Evolutionary conservation across 2,113 vertebrate species (phyloP).

Genomic region (Globicephala melas): DNA sequence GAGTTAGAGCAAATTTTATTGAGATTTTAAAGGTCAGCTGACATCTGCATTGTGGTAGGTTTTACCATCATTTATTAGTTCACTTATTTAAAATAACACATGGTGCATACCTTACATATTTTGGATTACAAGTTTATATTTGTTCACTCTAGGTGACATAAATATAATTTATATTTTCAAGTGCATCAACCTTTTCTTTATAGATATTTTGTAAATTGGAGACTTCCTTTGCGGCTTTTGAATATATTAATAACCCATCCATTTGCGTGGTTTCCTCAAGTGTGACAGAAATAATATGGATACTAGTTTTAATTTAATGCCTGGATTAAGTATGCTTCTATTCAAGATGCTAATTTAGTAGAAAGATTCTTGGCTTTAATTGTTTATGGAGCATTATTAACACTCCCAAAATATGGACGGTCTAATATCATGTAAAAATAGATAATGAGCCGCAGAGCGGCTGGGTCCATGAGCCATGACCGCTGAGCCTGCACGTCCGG

Average conservation of each 20-base stretch:
- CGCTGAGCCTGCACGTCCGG: no score
- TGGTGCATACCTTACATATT: constrained; percentile 1
- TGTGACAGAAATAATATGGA: constrained; percentile 42
- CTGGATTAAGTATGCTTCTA: constrained; percentile 43
- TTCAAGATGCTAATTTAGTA: constrained; percentile 32
- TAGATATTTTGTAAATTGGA: constrained; percentile 46
- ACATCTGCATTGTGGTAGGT: background rate
- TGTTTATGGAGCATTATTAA: constrained; percentile 41
- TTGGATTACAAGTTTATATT: background rate
- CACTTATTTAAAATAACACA: constrained; percentile 47
- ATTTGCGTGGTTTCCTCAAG: constrained; percentile 47
- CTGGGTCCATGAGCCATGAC: no score
- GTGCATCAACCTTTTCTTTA: background rate
- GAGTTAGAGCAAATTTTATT: background rate
- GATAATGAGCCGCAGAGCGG: background rate
- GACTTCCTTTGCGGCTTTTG: constrained; percentile 48
- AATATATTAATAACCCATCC: constrained; percentile 50
- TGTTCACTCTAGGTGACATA: constrained; percentile 51
- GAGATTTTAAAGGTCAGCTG: background rate
- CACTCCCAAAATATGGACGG: constrained; percentile 9
- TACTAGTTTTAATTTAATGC: constrained; percentile 61
- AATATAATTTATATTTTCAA: constrained; percentile 35
- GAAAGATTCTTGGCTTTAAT: constrained; percentile 35
- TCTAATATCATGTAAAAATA: constrained; percentile 29
- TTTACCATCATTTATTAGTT: background rate